A percentile compares a stretch with the other conserved stretches of the same genome.
Evolutionary conservation across 2,888 invertebrate genomes (phyloP).

Genomic region (Folsomia candida): DNA sequence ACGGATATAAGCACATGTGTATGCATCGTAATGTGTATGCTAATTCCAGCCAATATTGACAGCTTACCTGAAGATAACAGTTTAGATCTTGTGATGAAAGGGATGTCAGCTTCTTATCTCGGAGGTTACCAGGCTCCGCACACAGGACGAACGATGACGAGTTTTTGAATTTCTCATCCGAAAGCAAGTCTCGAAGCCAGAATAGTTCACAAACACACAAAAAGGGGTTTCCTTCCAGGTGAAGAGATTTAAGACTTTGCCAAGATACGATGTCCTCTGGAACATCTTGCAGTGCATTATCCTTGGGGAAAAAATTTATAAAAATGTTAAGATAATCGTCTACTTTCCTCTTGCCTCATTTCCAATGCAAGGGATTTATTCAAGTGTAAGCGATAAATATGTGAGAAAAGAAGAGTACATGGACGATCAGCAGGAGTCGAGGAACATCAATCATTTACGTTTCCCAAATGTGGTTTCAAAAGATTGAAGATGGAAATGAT

Average conservation of each 20-base stretch:
- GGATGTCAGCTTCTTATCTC: slow-evolving; percentile 64
- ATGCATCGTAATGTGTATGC: too few relatives aligned
- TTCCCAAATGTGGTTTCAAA: neutral
- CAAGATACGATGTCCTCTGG: slow-evolving; percentile 78
- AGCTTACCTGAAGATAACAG: slow-evolving; percentile 75
- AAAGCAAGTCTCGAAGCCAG: slow-evolving; percentile 70
- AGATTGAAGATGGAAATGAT: neutral
- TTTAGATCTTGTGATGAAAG: slow-evolving; percentile 75
- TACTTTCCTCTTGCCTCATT: neutral
- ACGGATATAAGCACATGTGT: too few relatives aligned
- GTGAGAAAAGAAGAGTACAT: neutral
- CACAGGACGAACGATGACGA: slow-evolving; percentile 63
- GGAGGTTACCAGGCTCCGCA: slow-evolving; percentile 68
- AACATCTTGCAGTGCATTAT: slow-evolving; percentile 72
- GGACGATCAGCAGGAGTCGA: neutral
- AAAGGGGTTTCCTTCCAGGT: slow-evolving; percentile 78
- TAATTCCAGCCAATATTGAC: too few relatives aligned
- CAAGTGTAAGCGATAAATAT: neutral
- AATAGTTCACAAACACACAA: slow-evolving; percentile 75
- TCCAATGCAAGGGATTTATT: neutral
- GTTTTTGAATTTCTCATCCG: slow-evolving; percentile 38
- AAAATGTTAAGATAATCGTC: neutral
- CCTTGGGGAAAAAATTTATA: slow-evolving; percentile 54
- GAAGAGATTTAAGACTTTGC: slow-evolving; percentile 71
- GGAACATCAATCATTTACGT: slow-evolving; percentile 5